Base-by-base conservation (phyloP, 2,888 invertebrate species). In the Acrocera orbiculus region DNA sequence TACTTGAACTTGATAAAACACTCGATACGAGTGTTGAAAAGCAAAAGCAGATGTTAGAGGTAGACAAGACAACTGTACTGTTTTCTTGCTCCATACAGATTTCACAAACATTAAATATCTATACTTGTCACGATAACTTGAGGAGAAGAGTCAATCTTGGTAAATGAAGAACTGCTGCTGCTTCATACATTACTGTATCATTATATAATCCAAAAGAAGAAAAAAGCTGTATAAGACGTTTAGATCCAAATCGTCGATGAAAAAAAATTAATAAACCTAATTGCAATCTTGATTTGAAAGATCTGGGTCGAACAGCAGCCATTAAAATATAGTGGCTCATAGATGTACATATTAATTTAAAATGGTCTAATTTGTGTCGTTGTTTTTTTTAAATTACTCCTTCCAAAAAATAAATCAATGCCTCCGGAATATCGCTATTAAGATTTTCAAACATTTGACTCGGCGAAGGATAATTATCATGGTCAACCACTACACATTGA, bases 401-500 rank as follows among this genome's bases (percentile, higher is more conserved):
- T 8, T 19, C 7, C 5, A 19, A 19, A 19, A 19, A 5, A 7
- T 4, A 19, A 19, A 19, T 19, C 19, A 19, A 19, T 7, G 19
- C 4, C 7, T 19, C 4, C 19, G 7, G 19, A 19, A 19, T 19
- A 6, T 6, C 19, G 7, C 4, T 19, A 6, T 19, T 19, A 19
- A 19, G 19, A 19, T 19, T 19, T 19, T 19, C 19, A 19, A 36
- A 39, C 30, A 39, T 33, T 28, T 16, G 16, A 32, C 11, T 26
- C 9, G 25, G 26, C 17, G 16, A 27, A 8, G 51, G 47, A 51
- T 52, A 56, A 35, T 45, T 41, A 33, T 50, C 45, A 19, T 46
- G 52, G 44, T 52, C 48, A 44, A 50, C 46, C 40, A 49, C 40
- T 35, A 46, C 42, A 30, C 24, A 13, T 32, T 32, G 35, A 38